A percentile compares a stretch with the other conserved stretches of the same genome.
These are phyloP conservation scores for Phyllostomus hastatus DNA, from an alignment of 2,113 vertebrate species.

Conservation along the genomic window DNA sequence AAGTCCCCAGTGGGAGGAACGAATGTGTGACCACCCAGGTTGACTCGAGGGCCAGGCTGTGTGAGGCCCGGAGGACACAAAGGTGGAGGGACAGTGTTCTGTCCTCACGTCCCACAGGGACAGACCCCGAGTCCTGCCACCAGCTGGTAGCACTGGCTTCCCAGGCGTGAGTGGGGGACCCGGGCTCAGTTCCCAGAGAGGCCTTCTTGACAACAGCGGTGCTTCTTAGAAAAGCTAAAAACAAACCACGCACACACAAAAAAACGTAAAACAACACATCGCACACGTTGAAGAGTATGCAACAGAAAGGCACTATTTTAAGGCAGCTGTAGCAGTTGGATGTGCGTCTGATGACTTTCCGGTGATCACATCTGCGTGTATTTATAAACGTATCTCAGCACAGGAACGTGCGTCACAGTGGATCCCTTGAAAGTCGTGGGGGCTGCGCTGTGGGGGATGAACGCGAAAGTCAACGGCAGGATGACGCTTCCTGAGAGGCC, in stretches of 20 bases:
- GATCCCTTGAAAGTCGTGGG: conserved; percentile 54
- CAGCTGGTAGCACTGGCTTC: neutral
- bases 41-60: neutral
- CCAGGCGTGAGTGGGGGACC: neutral
- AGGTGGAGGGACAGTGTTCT: neutral
- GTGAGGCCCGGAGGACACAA: neutral
- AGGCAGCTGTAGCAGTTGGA: conserved; percentile 17
- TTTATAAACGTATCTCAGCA: conserved; percentile 63
- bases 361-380: conserved; percentile 65
- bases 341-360: conserved; percentile 44
- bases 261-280: neutral
- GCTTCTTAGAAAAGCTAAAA: neutral
- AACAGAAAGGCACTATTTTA: conserved; percentile 47
- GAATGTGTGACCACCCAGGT: neutral
- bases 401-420: conserved; percentile 40
- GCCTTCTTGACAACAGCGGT: neutral
- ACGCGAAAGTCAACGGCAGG: neutral
- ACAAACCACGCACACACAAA: neutral
- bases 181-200: neutral
- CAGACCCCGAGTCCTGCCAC: neutral
- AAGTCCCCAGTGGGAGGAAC: neutral
- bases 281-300: conserved; percentile 16
- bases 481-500: conserved; percentile 59
- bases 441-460: conserved; percentile 54
- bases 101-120: neutral